Evolutionary conservation across 2,113 vertebrate species (phyloP), one percentile per base, ranked within the genome.

Genomic region (Caretta caretta): DNA sequence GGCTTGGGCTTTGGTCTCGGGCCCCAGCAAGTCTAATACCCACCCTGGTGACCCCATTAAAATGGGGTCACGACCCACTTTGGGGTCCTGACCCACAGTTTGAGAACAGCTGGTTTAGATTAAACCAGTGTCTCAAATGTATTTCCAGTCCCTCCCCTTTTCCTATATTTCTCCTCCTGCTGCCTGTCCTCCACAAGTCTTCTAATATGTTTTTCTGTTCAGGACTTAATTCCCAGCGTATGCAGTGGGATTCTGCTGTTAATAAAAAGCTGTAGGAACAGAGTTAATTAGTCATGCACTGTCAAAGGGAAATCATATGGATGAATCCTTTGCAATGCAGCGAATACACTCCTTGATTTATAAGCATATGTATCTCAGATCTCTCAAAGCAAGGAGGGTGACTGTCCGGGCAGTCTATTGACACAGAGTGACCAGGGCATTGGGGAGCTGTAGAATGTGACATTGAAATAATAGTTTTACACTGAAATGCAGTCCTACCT

Each of bases 151-250:
- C 11, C 46, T 19, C 62, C 5, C 31, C 35, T 69, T 69, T 75
- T 13, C 10, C 20, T 42, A 46, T 76, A 42, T 42, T 76, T 76
- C 20, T 38, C 11, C 10, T 76, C 5, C 72, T 76, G 10, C 5
- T 75, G 72, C 38, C 38, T 42, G 38, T 25, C 38, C 11, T 76
- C 72, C 48, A 29, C 2, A 17, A 65, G 22, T 57, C 29, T 9
- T 93, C 6, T 4, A 3, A 1, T 75, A 24, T 0, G 31, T 22
- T 14, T 20, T 69, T 6, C 25, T 84, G 16, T 95, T 95, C 38
- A 10, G 2, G 0, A 0, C 90, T 10, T 6, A 1, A 13, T 29
- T 29, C 10, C 75, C 24, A 11, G 6, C 25, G 48, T 48, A 48
- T 78, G 75, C 46, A 78, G 46, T 48, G 19, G 38, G 72, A 25